These are phyloP conservation scores for Fragariocoptes setiger DNA, from an alignment of 1,140 invertebrate genomes.

Conservation along the genomic window DNA sequence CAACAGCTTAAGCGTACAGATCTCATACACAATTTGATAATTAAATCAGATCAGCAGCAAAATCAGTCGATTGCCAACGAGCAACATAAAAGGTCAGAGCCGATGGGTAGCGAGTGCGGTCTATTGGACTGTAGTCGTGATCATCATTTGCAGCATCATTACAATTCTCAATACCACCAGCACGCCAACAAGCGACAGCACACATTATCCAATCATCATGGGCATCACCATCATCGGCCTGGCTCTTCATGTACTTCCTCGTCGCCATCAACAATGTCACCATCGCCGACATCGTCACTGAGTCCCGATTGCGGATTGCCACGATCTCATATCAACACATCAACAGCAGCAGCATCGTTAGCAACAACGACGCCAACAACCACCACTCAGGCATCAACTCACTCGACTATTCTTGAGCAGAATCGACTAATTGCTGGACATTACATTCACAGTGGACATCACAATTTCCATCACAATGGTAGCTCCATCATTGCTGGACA, in stretches of 20 bases:
- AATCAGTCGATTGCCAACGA: not conserved
- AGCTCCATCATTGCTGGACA: too few relatives aligned
- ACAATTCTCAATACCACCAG: not conserved
- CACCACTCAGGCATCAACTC: too few relatives aligned
- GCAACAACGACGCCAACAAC: too few relatives aligned
- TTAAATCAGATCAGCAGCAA: constrained; percentile 14
- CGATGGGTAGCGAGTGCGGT: not conserved
- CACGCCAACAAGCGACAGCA: not conserved
- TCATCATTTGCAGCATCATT: not conserved
- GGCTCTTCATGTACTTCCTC: not conserved
- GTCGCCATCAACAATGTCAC: not conserved
- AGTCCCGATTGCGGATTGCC: too few relatives aligned
- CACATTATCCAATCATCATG: not conserved
- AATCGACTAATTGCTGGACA: too few relatives aligned
- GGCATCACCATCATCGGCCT: not conserved
- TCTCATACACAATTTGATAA: constrained; percentile 58
- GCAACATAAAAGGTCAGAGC: not conserved
- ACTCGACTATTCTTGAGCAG: too few relatives aligned
- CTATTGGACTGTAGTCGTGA: not conserved
- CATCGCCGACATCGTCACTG: not conserved
- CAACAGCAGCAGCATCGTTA: too few relatives aligned
- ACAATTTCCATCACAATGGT: too few relatives aligned
- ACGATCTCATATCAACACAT: too few relatives aligned
- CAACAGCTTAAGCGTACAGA: constrained; percentile 58
- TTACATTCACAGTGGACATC: too few relatives aligned